A percentile compares a stretch with the other conserved stretches of the same genome.
These are phyloP conservation scores for Drosophila elegans DNA, from an alignment of 1,140 invertebrate genomes.

Conservation along the genomic window DNA sequence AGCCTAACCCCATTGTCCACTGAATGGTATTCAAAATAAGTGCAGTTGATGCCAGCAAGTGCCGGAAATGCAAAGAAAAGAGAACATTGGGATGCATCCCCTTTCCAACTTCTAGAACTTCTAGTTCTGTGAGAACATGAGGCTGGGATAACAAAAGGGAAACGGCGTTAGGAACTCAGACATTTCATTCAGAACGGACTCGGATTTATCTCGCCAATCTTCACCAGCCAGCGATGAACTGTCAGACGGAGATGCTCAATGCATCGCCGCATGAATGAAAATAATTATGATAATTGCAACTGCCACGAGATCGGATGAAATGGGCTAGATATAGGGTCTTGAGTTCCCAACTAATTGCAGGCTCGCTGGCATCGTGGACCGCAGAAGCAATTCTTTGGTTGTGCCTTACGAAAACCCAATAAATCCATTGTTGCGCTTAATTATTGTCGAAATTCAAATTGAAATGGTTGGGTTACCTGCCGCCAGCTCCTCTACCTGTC, in stretches of 20 bases:
- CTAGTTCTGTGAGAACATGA: slow-evolving; percentile 24
- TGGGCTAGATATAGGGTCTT: slow-evolving; percentile 14
- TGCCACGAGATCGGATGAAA: slow-evolving; percentile 47
- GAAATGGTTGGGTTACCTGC: slow-evolving; percentile 60
- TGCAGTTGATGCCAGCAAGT: slow-evolving; percentile 31
- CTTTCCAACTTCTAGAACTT: slow-evolving; percentile 17
- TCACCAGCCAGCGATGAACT: slow-evolving; percentile 21
- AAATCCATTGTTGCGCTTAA: slow-evolving; percentile 82
- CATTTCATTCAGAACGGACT: slow-evolving; percentile 28
- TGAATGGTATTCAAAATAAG: slow-evolving; percentile 35
- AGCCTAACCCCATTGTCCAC: background rate
- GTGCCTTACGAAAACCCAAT: slow-evolving; percentile 59
- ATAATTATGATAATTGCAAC: slow-evolving; percentile 83
- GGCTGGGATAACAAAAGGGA: slow-evolving; percentile 50
- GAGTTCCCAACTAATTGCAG: slow-evolving; percentile 67
- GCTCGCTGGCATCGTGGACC: slow-evolving; percentile 59
- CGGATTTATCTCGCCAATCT: slow-evolving; percentile 68
- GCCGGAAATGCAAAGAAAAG: slow-evolving; percentile 61
- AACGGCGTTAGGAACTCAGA: slow-evolving; percentile 54
- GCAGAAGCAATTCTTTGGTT: slow-evolving; percentile 48
- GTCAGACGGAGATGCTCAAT: slow-evolving; percentile 45
- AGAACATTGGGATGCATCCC: slow-evolving; percentile 71
- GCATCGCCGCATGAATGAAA: slow-evolving; percentile 75
- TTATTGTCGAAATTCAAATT: slow-evolving; percentile 82
- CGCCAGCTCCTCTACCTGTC: slow-evolving; percentile 31